Base-by-base conservation (phyloP, 2,113 vertebrate species). In the Xyliphius kryptos region DNA sequence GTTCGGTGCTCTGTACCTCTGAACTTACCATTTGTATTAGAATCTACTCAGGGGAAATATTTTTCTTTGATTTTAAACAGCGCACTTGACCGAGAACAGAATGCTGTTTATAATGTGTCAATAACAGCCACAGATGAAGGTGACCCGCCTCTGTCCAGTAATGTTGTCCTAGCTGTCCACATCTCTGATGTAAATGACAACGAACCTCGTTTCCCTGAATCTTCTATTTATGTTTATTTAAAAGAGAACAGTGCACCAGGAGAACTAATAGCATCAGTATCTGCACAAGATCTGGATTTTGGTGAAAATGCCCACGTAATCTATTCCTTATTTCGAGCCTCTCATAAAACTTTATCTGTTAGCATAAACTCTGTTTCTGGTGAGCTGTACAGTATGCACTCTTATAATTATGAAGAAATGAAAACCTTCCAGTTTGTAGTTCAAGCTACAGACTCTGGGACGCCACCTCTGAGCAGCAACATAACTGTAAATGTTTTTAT, bases 271-370 rank as follows among this genome's bases (percentile, higher is more conserved):
- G 14, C 13, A 14, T 17, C 6, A 14, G 41, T 58, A 6, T 46
- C 56, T 44, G 56, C 56, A 20, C 20, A 22, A 6, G 56, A 58
- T 22, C 12, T 19, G 2, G 56, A 58, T 20, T 41, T 44, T 44
- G 41, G 41, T 14, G 77, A 72, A 11, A 75, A 89, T 20, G 47
- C 53, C 0, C 9, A 70, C 64, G 74, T 68, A 2, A 69, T 11
- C 1, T 89, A 72, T 66, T 85, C 32, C 10, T 1, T 81, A n/a
- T 2, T 20, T 71, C 80, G 85, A 12, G 59, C 2, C 71, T 32
- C 80, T 80, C 85, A 79, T 16, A 63, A 59, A 12, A 40, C 76
- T 20, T 63, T 89, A 52, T 74, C n/a, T n/a, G n/a, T n/a, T n/a
- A n/a, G n/a, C n/a, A n/a, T n/a, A n/a, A n/a, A n/a, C n/a, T n/a